Conservation (phyloP, 1,140 invertebrate species). For the Megathymus violae region DNA sequence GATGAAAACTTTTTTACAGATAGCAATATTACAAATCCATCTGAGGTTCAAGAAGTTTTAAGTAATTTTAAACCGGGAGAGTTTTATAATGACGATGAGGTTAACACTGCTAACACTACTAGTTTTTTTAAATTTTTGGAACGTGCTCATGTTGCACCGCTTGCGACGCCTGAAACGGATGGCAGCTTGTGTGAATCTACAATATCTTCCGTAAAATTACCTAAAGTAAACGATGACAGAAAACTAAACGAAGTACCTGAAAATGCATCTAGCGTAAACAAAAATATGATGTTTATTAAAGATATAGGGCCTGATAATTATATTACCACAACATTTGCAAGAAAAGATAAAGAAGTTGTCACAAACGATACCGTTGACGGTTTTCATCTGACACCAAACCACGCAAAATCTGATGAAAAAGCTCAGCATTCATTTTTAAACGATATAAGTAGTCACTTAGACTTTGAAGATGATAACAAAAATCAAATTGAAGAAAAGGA, state of each 20-base stretch:
- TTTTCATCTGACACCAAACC: constrained; percentile 70
- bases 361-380: constrained; percentile 53
- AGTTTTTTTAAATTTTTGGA: constrained; percentile 66
- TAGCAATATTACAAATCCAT: constrained; percentile 74
- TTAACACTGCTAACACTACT: constrained; percentile 64
- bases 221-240: constrained; percentile 76
- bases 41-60: constrained; percentile 64
- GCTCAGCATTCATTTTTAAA: constrained; percentile 79
- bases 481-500: constrained; percentile 83
- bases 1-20: constrained; percentile 85
- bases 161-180: constrained; percentile 86
- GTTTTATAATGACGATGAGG: constrained; percentile 74
- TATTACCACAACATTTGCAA: constrained; percentile 86
- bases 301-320: constrained; percentile 88
- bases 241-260: constrained; percentile 76
- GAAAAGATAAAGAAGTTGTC: constrained; percentile 75
- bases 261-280: constrained; percentile 79
- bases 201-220: constrained; percentile 75
- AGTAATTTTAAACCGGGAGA: constrained; percentile 80
- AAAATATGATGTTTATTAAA: constrained; percentile 84
- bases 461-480: constrained; percentile 82
- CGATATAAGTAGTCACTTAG: constrained; percentile 77
- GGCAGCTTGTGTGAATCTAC: constrained; percentile 83
- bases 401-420: constrained; percentile 77
- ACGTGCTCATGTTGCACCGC: constrained; percentile 79